These are phyloP conservation scores for Hippocampus abdominalis DNA, from an alignment of 2,113 vertebrate genomes.

Conservation along the genomic window DNA sequence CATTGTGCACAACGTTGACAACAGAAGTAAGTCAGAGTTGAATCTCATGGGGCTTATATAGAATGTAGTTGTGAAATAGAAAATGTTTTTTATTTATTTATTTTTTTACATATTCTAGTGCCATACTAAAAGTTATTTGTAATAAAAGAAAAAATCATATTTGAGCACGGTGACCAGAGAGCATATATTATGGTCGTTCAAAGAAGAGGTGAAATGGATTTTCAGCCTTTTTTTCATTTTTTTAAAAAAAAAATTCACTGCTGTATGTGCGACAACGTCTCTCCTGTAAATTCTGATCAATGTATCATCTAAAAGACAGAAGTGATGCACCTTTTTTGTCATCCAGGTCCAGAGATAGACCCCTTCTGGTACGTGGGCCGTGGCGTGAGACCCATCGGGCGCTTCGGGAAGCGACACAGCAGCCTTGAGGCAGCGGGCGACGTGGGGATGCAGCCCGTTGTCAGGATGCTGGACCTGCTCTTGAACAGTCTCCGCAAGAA, in stretches of 20 bases:
- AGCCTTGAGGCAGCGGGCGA: conserved; percentile 29
- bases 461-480: conserved; percentile 70
- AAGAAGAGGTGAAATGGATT: too few relatives aligned
- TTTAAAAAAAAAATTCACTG: too few relatives aligned
- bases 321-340: conserved; percentile 23
- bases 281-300: not conserved
- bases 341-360: conserved; percentile 85
- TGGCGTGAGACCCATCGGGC: conserved; percentile 84
- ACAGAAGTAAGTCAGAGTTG: conserved; percentile 79
- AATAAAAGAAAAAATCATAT: too few relatives aligned
- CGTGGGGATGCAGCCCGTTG: conserved; percentile 52
- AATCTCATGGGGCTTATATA: too few relatives aligned
- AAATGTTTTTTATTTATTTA: too few relatives aligned
- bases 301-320: not conserved
- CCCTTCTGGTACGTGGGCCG: conserved; percentile 87
- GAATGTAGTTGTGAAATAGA: not conserved
- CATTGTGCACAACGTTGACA: conserved; percentile 82
- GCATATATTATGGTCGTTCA: too few relatives aligned
- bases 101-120: not conserved
- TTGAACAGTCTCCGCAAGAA: conserved; percentile 71
- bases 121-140: not conserved
- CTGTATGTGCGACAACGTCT: not conserved
- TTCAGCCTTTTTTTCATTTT: too few relatives aligned
- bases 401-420: conserved; percentile 85
- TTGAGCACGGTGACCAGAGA: too few relatives aligned